Conservation (phyloP, 1,140 invertebrate genomes). For the Drosophila nigromelanica region DNA sequence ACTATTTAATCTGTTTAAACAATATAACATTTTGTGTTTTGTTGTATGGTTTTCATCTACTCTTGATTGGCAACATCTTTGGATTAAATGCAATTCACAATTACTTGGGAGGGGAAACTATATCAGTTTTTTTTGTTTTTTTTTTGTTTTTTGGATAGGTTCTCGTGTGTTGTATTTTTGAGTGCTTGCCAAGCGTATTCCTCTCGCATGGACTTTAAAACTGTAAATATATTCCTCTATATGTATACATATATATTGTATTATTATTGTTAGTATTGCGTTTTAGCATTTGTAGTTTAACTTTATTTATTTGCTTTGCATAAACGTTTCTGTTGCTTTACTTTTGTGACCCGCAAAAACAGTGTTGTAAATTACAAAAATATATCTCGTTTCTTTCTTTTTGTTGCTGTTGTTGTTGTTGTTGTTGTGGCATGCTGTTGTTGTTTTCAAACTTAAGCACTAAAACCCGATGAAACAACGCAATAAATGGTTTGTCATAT, state of each 20-base stretch:
- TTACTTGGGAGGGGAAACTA: conserved; percentile 42
- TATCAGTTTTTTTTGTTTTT: conserved; percentile 1
- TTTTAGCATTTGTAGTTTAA: conserved; percentile 59
- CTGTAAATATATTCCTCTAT: conserved; percentile 75
- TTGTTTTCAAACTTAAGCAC: conserved; percentile 57
- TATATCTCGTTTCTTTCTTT: conserved; percentile 61
- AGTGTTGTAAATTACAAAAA: conserved; percentile 78
- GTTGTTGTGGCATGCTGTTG: conserved; percentile 19
- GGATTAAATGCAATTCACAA: conserved; percentile 76
- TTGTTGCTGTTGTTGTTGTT: conserved; percentile 39
- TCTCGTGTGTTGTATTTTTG: conserved; percentile 7
- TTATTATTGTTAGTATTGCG: conserved; percentile 73
- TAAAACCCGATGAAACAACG: conserved; percentile 59
- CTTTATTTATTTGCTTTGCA: conserved; percentile 61
- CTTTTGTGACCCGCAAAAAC: conserved; percentile 74
- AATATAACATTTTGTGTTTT: conserved; percentile 42
- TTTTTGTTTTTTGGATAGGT: conserved; percentile 16
- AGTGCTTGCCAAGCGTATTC: conserved; percentile 53
- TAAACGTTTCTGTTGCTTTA: conserved; percentile 46
- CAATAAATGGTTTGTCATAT: conserved; percentile 45
- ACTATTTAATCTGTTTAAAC: conserved; percentile 29
- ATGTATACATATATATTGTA: conserved; percentile 56
- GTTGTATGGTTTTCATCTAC: conserved; percentile 12
- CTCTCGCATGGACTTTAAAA: conserved; percentile 46
- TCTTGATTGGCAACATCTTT: conserved; percentile 74